Base-by-base conservation (phyloP, 2,888 invertebrate genomes). In the Tortrix viridana region DNA sequence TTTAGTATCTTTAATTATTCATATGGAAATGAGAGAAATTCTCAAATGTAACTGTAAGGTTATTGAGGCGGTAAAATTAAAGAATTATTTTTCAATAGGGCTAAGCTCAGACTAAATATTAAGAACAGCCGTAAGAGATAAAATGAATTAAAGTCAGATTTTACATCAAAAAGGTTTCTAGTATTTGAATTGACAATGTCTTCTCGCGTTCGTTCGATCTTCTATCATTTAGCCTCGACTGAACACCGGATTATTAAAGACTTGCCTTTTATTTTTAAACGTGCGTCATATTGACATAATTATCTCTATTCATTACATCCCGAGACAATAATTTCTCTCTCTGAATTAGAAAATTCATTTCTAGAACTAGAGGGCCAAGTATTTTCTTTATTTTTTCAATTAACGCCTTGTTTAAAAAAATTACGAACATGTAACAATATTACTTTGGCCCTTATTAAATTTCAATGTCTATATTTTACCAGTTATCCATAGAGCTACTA, bases 241-340 rank as follows among this genome's bases (percentile, higher is more conserved):
- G 3, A 12, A 32, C 32, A 9, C 12, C 9, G 32, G 32, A 12
- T 32, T 32, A 32, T 32, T 32, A 7, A 38, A n/a, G 12, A 4
- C 14, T 38, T 38, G n/a, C n/a, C n/a, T 4, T 38, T 38, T 38
- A 5, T n/a, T 38, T n/a, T 32, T 2, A 32, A 38, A 41, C 41
- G n/a, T 14, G 41, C 41, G 41, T 3, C 16, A 73, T 67, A 54
- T 19, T 55, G 57, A 69, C 67, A 62, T 69, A 66, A 68, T 71
- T 72, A 69, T 60, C 60, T 71, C 72, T 78, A 77, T 75, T 12
- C 77, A 71, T 74, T 72, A 74, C 71, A 71, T 70, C 65, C 67
- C 53, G 73, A 81, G 74, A 81, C 73, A 74, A 68, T 72, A 55
- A 67, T 61, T 67, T 74, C 78, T 80, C 82, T 81, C 80, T 81